phyloP scores from a whole-genome alignment of 2,113 vertebrate species.

The Crotalus viridis region DNA sequence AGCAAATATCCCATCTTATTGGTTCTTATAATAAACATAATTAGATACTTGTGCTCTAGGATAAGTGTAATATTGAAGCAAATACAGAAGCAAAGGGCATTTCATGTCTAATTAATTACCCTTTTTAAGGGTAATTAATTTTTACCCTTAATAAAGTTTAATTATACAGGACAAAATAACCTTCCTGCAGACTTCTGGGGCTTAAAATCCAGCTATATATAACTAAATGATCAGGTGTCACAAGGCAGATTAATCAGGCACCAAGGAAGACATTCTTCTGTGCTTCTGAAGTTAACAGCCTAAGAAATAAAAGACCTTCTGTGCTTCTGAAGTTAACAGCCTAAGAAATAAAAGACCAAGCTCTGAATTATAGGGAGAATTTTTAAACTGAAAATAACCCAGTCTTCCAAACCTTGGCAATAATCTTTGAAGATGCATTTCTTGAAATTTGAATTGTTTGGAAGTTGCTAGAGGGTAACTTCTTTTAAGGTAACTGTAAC shows the following conservation, averaged over 20 bases:
- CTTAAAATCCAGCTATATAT: not conserved
- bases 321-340: not conserved
- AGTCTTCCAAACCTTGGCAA: not conserved
- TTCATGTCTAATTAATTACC: not conserved
- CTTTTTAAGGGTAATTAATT: too few species aligned
- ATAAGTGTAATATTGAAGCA: not conserved
- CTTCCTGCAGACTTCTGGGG: conserved; percentile 8
- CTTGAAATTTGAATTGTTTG: not conserved
- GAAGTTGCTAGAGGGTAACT: not conserved
- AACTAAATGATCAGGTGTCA: not conserved
- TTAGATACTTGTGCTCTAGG: not conserved
- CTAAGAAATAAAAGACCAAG: not conserved
- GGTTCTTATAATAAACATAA: not conserved
- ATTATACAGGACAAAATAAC: not conserved
- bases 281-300: not conserved
- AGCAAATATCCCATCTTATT: not conserved
- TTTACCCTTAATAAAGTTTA: not conserved
- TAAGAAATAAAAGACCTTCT: not conserved
- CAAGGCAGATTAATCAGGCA: not conserved
- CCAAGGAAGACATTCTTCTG: not conserved
- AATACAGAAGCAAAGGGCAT: not conserved
- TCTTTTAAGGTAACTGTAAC: not conserved
- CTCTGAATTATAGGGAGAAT: not conserved
- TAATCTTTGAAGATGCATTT: not conserved
- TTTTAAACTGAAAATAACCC: not conserved